Conservation (phyloP, 2,797 vertebrate genomes). For the Phoeniculus purpureus region DNA sequence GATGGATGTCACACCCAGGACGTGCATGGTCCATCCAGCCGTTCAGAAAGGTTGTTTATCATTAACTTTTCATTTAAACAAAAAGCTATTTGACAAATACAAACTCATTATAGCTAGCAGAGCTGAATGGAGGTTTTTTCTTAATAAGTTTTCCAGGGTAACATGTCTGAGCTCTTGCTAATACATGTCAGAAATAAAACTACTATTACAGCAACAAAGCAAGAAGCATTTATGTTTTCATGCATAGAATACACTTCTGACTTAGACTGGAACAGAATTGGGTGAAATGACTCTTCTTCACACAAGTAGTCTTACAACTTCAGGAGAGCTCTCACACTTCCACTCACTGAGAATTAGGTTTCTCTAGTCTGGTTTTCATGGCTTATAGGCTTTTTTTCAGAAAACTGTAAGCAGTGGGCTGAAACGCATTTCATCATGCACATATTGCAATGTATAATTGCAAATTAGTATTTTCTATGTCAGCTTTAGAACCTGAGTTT, state of each 20-base stretch:
- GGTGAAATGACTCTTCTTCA: not conserved
- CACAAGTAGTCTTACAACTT: not conserved
- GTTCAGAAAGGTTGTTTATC: slow-evolving; percentile 42
- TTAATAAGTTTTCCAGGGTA: slow-evolving; percentile 52
- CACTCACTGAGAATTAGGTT: not conserved
- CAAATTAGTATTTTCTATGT: not conserved
- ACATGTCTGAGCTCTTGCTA: slow-evolving; percentile 32
- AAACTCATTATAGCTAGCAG: slow-evolving; percentile 55
- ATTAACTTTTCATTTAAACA: slow-evolving; percentile 66
- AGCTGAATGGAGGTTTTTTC: slow-evolving; percentile 28
- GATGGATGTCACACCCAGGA: slow-evolving; percentile 11
- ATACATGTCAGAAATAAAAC: slow-evolving; percentile 39
- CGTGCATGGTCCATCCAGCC: not conserved
- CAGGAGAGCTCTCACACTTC: not conserved
- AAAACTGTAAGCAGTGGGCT: not conserved
- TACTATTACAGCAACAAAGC: slow-evolving; percentile 30
- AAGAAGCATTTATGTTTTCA: slow-evolving; percentile 29
- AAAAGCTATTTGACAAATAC: slow-evolving; percentile 64
- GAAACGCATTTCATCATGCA: not conserved
- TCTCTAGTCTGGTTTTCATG: not conserved
- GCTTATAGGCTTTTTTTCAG: not conserved
- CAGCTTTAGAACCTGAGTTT: not conserved
- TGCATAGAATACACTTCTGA: slow-evolving; percentile 1
- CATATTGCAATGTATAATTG: not conserved
- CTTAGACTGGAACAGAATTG: slow-evolving; percentile 11